Conservation (phyloP, 2,888 invertebrate species). For the Drosophila buzzatii region DNA sequence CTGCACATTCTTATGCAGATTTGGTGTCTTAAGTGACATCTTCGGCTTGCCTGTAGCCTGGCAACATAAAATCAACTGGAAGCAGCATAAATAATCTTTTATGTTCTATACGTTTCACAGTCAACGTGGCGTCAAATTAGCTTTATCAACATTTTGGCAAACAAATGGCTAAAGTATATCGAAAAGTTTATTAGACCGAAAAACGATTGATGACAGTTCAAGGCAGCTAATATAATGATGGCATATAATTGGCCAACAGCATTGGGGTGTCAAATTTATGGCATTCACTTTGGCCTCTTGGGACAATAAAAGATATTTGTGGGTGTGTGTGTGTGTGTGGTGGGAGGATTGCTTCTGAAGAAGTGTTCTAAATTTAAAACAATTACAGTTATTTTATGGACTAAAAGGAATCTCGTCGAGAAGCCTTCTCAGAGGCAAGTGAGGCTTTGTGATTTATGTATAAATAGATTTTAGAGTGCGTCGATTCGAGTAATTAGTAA, state of each 20-base stretch:
- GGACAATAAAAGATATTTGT: neutral
- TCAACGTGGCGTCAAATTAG: constrained; percentile 67
- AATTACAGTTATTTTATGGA: constrained; percentile 2
- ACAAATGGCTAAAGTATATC: constrained; percentile 52
- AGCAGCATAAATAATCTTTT: constrained; percentile 71
- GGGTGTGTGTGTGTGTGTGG: no score
- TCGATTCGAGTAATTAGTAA: neutral
- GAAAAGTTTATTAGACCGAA: constrained; percentile 57
- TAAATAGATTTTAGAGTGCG: neutral
- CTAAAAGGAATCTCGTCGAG: neutral
- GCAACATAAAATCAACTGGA: constrained; percentile 39
- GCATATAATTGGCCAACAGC: constrained; percentile 11
- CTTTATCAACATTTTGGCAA: constrained; percentile 56
- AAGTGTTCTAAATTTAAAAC: constrained; percentile 3
- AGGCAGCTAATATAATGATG: constrained; percentile 24
- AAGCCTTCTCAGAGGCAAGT: neutral
- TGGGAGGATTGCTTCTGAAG: neutral
- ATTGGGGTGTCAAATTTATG: constrained; percentile 2
- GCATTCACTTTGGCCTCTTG: neutral
- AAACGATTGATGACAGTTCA: constrained; percentile 54
- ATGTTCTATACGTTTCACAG: constrained; percentile 47
- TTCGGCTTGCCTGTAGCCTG: constrained; percentile 11
- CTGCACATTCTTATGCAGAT: constrained; percentile 63
- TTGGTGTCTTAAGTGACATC: constrained; percentile 41
- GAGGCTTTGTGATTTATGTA: constrained; percentile 1